Evolutionary conservation across 1,140 invertebrate genomes (phyloP).

Genomic region (Chironomus striatipennis): DNA sequence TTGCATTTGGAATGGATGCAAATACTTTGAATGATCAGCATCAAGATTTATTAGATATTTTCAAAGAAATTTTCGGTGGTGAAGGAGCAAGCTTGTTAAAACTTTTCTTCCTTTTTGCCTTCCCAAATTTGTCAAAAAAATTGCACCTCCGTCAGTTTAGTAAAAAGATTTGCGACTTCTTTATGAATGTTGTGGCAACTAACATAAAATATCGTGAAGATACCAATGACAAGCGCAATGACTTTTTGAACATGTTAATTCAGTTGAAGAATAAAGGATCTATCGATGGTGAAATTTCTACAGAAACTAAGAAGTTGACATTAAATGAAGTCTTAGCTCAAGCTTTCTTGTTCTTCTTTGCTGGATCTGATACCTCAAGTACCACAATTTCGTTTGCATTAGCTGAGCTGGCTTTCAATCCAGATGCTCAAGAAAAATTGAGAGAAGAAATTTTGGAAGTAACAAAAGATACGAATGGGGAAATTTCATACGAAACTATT

Average conservation of each 20-base stretch:
- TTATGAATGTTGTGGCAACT: conserved; percentile 45
- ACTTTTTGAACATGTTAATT: conserved; percentile 52
- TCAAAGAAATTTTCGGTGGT: conserved; percentile 23
- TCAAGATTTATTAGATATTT: conserved; percentile 32
- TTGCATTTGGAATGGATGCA: conserved; percentile 40
- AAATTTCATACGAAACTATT: conserved; percentile 36
- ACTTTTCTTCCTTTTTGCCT: not conserved
- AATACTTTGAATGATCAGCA: conserved; percentile 36
- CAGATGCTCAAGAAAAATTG: conserved; percentile 31
- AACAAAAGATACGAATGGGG: conserved; percentile 28
- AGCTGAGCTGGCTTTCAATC: conserved; percentile 28
- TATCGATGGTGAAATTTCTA: conserved; percentile 26
- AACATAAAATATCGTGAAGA: conserved; percentile 45
- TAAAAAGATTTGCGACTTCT: conserved; percentile 42
- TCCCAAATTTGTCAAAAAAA: not conserved
- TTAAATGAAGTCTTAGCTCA: conserved; percentile 37
- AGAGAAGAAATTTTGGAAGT: conserved; percentile 42
- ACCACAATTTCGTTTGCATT: conserved; percentile 31
- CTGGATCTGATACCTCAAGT: conserved; percentile 38
- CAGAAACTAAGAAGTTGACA: conserved; percentile 27
- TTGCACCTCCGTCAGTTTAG: conserved; percentile 38
- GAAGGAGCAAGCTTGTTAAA: not conserved
- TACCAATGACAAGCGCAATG: conserved; percentile 42
- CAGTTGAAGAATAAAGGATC: conserved; percentile 45
- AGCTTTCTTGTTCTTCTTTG: conserved; percentile 43